Evolutionary conservation across 2,888 invertebrate genomes (phyloP).

Genomic region (Scaptomyza parva): DNA sequence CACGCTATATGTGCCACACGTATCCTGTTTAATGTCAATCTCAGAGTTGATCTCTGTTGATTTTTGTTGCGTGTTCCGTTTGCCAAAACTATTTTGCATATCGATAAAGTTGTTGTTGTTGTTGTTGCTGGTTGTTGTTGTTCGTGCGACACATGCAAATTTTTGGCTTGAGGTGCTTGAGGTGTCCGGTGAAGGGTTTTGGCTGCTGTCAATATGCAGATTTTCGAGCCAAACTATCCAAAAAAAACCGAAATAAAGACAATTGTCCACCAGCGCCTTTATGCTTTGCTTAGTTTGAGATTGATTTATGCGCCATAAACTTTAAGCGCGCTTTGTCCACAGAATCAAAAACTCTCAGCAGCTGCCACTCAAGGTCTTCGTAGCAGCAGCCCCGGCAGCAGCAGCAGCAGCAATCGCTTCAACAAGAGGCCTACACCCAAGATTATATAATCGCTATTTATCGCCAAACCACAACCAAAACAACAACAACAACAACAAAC

Average conservation of each 20-base stretch:
- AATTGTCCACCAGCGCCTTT: slow-evolving; percentile 53
- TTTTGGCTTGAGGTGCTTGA: slow-evolving; percentile 21
- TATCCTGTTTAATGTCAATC: slow-evolving; percentile 77
- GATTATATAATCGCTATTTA: slow-evolving; percentile 56
- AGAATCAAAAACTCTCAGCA: slow-evolving; percentile 48
- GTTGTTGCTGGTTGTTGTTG: not conserved
- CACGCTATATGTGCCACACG: slow-evolving; percentile 50
- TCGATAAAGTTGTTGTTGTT: slow-evolving; percentile 13
- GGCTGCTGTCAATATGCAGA: slow-evolving; percentile 65
- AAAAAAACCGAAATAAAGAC: slow-evolving; percentile 16
- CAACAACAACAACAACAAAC: slow-evolving; percentile 7
- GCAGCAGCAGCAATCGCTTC: not conserved
- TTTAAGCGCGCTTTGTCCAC: slow-evolving; percentile 65
- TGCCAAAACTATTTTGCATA: slow-evolving; percentile 59
- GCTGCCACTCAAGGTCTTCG: slow-evolving; percentile 43
- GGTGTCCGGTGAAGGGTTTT: slow-evolving; percentile 58
- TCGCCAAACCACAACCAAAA: too few relatives aligned
- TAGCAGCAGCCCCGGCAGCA: not conserved
- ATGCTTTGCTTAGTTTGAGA: slow-evolving; percentile 18
- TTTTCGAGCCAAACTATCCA: slow-evolving; percentile 37
- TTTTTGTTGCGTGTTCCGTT: slow-evolving; percentile 21
- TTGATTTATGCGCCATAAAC: slow-evolving; percentile 76
- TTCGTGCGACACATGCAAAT: slow-evolving; percentile 45
- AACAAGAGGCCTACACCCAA: slow-evolving; percentile 53
- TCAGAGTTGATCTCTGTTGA: slow-evolving; percentile 54